Conservation (phyloP, 2,797 vertebrate species). For the Enteromius thamalakanensis region DNA sequence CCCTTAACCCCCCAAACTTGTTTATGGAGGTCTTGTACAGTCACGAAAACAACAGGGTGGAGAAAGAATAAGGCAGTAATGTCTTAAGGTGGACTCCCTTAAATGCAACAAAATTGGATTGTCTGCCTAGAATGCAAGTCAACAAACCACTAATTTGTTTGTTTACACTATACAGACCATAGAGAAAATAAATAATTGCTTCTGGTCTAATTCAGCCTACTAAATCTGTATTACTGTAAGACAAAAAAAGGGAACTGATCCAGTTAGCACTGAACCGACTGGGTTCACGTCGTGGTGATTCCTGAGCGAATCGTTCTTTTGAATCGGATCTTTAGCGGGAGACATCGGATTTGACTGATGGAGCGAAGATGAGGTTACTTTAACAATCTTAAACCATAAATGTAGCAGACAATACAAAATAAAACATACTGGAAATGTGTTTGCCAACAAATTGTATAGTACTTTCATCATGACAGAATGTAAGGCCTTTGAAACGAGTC, state of each 20-base stretch:
- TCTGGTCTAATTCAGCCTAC: not conserved
- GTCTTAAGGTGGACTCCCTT: conserved; percentile 50
- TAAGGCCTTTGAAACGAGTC: not conserved
- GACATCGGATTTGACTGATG: not conserved
- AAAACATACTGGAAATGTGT: not conserved
- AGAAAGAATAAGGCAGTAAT: not conserved
- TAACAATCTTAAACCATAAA: not conserved
- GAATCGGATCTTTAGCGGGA: not conserved
- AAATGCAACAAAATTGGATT: not conserved
- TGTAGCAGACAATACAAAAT: not conserved
- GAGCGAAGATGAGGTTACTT: not conserved
- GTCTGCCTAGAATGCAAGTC: not conserved
- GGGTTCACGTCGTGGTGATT: not conserved
- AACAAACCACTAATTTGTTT: not conserved
- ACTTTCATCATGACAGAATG: not conserved
- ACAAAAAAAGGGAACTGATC: not conserved
- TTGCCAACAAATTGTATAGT: no score
- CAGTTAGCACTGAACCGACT: not conserved
- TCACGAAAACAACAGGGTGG: conserved; percentile 17
- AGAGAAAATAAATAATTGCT: not conserved
- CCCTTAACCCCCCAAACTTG: conserved; percentile 14
- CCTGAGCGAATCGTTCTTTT: not conserved
- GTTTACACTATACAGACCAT: not conserved
- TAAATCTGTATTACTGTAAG: not conserved
- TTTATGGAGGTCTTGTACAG: conserved; percentile 33